phyloP scores from a whole-genome alignment of 2,797 vertebrate species.

The Gambusia yucatana region DNA sequence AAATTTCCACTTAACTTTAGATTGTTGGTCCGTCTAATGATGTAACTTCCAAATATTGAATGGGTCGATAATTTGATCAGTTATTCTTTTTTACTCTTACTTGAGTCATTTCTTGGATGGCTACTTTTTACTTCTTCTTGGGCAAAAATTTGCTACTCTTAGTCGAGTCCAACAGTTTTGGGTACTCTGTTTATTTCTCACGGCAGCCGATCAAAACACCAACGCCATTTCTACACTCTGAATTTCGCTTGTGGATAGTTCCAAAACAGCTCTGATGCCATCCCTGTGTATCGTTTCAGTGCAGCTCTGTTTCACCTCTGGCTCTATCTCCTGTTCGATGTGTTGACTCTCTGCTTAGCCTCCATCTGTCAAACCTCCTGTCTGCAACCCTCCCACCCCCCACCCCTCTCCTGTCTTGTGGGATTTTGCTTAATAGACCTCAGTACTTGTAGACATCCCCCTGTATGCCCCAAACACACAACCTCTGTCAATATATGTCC shows the following conservation, averaged over 20 bases:
- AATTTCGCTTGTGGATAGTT: not conserved
- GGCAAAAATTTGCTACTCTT: no score
- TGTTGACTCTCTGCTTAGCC: constrained; percentile 4
- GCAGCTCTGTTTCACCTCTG: not conserved
- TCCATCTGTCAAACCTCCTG: not conserved
- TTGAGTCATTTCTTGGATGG: no score
- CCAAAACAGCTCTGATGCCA: not conserved
- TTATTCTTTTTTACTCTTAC: no score
- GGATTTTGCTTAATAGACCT: constrained; percentile 15
- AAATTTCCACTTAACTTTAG: no score
- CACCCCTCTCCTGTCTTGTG: not conserved
- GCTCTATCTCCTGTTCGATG: not conserved
- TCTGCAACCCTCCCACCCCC: not conserved
- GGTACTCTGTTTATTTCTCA: no score
- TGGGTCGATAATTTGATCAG: no score
- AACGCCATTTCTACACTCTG: no score
- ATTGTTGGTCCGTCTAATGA: no score
- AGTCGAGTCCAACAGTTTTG: no score
- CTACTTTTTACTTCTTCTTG: no score
- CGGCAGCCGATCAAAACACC: no score
- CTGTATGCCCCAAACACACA: constrained; percentile 13
- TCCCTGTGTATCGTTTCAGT: not conserved
- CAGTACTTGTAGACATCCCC: not conserved
- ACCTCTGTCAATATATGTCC: not conserved
- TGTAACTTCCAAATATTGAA: no score